Evolutionary conservation across 2,797 vertebrate genomes (phyloP).

Genomic region (Garrulus glandarius): DNA sequence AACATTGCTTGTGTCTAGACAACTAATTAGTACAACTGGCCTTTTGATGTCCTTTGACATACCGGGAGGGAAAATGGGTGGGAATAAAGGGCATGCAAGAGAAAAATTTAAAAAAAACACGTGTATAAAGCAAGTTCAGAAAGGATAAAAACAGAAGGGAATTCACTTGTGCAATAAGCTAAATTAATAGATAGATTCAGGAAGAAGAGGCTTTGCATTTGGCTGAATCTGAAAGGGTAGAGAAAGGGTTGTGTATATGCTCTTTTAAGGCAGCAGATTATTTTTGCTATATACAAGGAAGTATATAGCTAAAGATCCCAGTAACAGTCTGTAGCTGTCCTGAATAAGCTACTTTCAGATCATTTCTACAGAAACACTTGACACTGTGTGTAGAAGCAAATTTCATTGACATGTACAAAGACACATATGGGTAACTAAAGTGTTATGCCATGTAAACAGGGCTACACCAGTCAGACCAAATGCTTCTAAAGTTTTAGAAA

Average conservation of each 20-base stretch:
- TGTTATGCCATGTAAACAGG: background rate
- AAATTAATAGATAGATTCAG: background rate
- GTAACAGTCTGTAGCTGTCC: background rate
- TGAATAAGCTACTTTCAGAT: background rate
- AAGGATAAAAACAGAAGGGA: background rate
- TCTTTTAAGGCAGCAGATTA: background rate
- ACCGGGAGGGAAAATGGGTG: background rate
- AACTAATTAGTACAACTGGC: background rate
- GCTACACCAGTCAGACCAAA: background rate
- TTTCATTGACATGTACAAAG: background rate
- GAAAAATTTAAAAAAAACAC: background rate
- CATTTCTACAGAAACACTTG: background rate
- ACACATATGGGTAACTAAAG: background rate
- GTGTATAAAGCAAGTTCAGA: background rate
- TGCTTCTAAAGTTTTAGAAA: background rate
- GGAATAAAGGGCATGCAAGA: background rate
- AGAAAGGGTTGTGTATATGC: background rate
- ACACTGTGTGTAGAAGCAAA: background rate
- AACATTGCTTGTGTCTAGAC: background rate
- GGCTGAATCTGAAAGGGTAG: background rate
- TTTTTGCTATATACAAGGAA: background rate
- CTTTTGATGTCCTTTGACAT: background rate
- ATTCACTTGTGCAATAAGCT: background rate
- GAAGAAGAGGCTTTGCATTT: background rate
- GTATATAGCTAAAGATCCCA: background rate